phyloP scores from a whole-genome alignment of 1,140 invertebrate genomes.

The Drosophila micromelanica region DNA sequence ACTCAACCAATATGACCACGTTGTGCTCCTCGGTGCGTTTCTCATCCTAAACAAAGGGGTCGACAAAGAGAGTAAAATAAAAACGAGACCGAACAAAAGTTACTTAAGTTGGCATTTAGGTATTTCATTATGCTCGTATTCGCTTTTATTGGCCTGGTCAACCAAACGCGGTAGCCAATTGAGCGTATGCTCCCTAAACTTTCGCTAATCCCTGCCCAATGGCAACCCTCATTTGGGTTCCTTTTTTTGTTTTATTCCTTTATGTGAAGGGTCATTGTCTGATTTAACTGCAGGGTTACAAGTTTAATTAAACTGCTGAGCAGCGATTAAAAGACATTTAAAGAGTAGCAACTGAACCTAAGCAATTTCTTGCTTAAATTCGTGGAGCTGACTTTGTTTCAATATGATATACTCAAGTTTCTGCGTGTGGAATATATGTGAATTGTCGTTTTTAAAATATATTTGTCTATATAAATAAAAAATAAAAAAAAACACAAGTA shows the following conservation, averaged over 20 bases:
- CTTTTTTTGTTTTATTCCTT: constrained; percentile 44
- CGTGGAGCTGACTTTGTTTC: background rate
- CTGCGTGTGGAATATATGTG: too few relatives aligned
- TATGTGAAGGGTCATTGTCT: constrained; percentile 52
- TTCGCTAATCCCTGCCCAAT: constrained; percentile 55
- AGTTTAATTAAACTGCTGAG: constrained; percentile 77
- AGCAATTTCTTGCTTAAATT: constrained; percentile 6
- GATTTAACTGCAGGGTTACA: constrained; percentile 57
- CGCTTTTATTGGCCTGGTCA: constrained; percentile 46
- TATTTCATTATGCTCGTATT: constrained; percentile 42
- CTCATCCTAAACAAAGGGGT: constrained; percentile 86
- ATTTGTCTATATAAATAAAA: too few relatives aligned
- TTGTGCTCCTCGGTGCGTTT: constrained; percentile 93
- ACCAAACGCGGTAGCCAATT: constrained; percentile 51
- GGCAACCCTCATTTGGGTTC: constrained; percentile 62
- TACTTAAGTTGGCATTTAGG: constrained; percentile 51
- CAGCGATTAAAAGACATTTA: constrained; percentile 66
- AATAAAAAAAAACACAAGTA: too few relatives aligned
- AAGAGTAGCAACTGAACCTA: constrained; percentile 48
- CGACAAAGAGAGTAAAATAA: constrained; percentile 9
- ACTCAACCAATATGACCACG: constrained; percentile 95
- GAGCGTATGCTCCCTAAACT: constrained; percentile 50
- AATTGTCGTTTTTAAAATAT: too few relatives aligned
- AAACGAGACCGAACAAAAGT: constrained; percentile 31
- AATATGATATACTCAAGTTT: too few relatives aligned